phyloP scores from a whole-genome alignment of 2,888 invertebrate species.

The Agriopis marginaria region DNA sequence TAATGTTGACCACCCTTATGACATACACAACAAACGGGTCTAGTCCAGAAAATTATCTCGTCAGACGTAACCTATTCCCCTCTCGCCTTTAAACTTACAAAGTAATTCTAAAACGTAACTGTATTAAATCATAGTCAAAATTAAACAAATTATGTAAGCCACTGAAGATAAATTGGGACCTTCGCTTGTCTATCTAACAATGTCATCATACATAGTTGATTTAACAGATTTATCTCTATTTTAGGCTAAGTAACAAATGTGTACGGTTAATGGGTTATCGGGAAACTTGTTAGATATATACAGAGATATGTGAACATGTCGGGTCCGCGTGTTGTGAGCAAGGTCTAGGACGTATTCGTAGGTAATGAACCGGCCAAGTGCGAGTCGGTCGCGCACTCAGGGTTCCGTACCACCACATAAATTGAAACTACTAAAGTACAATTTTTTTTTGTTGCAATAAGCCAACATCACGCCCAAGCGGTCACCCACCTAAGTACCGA shows the following conservation, averaged over 20 bases:
- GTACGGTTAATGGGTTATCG: conserved; percentile 40
- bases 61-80: background rate
- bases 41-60: background rate
- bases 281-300: conserved; percentile 30
- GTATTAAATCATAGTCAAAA: conserved; percentile 9
- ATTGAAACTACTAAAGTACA: too few relatives aligned
- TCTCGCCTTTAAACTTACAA: conserved; percentile 5
- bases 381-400: too few relatives aligned
- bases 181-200: conserved; percentile 18
- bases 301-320: conserved; percentile 24
- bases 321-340: conserved; percentile 14
- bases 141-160: conserved; percentile 20
- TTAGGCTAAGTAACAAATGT: conserved; percentile 27
- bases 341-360: conserved; percentile 12
- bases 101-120: background rate
- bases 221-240: conserved; percentile 23
- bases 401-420: too few relatives aligned
- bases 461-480: too few relatives aligned
- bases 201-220: conserved; percentile 18
- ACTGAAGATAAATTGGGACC: conserved; percentile 13
- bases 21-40: background rate
- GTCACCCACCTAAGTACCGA: too few relatives aligned
- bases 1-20: too few relatives aligned
- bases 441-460: too few relatives aligned
- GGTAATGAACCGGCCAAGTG: background rate